phyloP scores from a whole-genome alignment of 2,888 invertebrate species.

The Drosophila percnosoma region DNA sequence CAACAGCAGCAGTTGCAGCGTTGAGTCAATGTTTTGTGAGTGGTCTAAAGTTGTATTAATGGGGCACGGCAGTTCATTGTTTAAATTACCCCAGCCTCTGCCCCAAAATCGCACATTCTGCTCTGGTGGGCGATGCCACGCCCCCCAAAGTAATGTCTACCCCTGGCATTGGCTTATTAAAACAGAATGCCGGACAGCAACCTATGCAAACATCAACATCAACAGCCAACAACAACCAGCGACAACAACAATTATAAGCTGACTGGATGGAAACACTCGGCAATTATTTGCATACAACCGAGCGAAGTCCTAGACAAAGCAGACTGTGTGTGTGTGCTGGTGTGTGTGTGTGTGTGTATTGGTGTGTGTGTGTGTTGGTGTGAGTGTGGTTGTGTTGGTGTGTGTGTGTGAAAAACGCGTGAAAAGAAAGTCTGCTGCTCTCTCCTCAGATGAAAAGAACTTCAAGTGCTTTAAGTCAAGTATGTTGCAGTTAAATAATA shows the following conservation, averaged over 20 bases:
- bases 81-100: constrained; percentile 60
- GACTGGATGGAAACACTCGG: constrained; percentile 58
- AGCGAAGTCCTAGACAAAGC: constrained; percentile 36
- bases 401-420: constrained; percentile 50
- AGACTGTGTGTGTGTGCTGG: neutral
- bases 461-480: constrained; percentile 15
- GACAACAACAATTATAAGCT: constrained; percentile 53
- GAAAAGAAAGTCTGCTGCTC: constrained; percentile 50
- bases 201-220: constrained; percentile 58
- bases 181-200: constrained; percentile 51
- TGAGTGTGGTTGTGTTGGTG: constrained; percentile 16
- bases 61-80: constrained; percentile 75
- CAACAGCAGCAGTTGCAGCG: constrained; percentile 11
- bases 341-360: neutral
- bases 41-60: constrained; percentile 75
- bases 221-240: constrained; percentile 11
- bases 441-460: constrained; percentile 30
- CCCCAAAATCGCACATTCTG: neutral
- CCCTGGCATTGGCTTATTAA: constrained; percentile 47
- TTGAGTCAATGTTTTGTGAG: constrained; percentile 68
- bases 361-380: constrained; percentile 19
- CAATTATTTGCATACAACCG: constrained; percentile 74
- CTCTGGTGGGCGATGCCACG: neutral
- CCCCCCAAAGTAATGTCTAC: constrained; percentile 10
- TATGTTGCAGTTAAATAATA: constrained; percentile 8